A percentile compares a stretch with the other conserved stretches of the same genome.
Evolutionary conservation across 2,113 vertebrate genomes (phyloP).

Genomic region (Probosciger aterrimus): DNA sequence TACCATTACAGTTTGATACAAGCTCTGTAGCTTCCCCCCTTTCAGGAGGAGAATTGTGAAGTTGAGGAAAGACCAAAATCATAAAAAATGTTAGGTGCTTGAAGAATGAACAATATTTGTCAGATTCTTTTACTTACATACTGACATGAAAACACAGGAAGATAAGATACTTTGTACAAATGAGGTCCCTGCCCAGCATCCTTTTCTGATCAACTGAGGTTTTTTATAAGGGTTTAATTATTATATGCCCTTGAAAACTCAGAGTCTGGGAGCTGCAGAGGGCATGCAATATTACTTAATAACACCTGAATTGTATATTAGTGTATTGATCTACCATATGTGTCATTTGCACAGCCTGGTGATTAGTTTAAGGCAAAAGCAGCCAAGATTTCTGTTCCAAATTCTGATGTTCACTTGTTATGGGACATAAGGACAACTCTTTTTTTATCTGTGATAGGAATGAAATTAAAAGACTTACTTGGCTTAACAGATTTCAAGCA

Average conservation of each 20-base stretch:
- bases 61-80: not conserved
- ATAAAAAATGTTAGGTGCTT: not conserved
- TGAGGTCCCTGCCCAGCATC: not conserved
- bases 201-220: not conserved
- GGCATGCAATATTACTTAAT: not conserved
- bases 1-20: not conserved
- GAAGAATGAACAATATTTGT: not conserved
- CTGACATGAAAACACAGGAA: not conserved
- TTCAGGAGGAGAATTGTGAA: not conserved
- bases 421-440: not conserved
- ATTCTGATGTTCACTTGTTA: not conserved
- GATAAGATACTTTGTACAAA: not conserved
- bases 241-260: constrained; percentile 14
- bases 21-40: not conserved
- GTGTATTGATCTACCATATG: not conserved
- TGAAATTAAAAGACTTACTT: not conserved
- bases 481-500: not conserved
- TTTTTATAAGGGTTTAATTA: not conserved
- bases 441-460: not conserved
- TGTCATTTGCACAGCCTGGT: not conserved
- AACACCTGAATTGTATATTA: constrained; percentile 18
- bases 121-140: not conserved
- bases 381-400: not conserved
- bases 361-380: not conserved
- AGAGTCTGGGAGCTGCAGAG: not conserved